Conservation (phyloP, 2,113 vertebrate genomes). For the Petrocephalus microphthalmus region DNA sequence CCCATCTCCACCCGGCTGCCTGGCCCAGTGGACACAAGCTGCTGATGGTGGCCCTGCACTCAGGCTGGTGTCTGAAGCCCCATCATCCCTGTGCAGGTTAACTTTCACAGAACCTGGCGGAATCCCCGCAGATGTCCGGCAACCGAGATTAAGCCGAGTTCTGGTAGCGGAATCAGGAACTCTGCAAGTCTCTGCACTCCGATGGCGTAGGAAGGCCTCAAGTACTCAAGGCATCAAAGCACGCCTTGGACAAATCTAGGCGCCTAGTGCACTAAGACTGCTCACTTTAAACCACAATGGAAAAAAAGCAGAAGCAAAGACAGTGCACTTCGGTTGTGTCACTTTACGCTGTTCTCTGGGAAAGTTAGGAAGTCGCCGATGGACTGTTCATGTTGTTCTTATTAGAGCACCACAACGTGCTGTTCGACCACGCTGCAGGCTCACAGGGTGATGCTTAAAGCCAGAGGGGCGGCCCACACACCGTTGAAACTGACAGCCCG, state of each 20-base stretch:
- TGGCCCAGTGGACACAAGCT: background rate
- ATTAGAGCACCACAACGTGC: background rate
- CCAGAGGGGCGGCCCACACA: constrained; percentile 39
- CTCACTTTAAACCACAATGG: background rate
- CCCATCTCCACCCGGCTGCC: background rate
- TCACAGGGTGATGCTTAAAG: background rate
- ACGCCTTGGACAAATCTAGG: background rate
- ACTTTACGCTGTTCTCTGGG: background rate
- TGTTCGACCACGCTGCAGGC: background rate
- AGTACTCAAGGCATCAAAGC: background rate
- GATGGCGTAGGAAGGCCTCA: background rate
- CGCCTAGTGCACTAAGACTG: background rate
- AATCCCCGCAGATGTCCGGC: background rate
- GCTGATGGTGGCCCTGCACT: background rate
- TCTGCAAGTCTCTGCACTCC: background rate
- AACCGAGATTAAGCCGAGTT: background rate
- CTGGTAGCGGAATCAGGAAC: background rate
- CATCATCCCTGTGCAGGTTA: background rate
- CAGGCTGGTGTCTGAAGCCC: background rate
- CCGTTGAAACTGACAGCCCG: constrained; percentile 86
- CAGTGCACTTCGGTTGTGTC: background rate
- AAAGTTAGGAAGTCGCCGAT: background rate
- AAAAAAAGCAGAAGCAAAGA: background rate
- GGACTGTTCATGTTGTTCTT: background rate
- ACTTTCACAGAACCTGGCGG: background rate